Evolutionary conservation across 2,113 vertebrate species (phyloP).

Genomic region (Epinephelus lanceolatus): DNA sequence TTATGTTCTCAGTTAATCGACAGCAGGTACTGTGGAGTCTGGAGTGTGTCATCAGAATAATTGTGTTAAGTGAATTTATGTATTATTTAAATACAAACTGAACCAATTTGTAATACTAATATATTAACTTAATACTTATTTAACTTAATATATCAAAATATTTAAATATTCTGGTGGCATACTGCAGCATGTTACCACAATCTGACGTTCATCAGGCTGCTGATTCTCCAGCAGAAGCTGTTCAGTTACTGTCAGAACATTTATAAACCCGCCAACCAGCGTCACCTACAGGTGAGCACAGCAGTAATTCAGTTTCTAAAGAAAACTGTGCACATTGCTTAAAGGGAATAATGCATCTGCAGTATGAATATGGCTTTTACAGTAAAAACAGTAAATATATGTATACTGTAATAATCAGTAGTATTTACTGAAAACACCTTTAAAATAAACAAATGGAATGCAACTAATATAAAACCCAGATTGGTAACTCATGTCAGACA

Average conservation of each 20-base stretch:
- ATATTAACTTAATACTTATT: no score
- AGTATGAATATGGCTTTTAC: neutral
- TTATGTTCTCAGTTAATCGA: constrained; percentile 4
- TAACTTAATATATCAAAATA: no score
- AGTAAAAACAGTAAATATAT: neutral
- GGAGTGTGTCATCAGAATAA: neutral
- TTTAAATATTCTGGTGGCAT: neutral
- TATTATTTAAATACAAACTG: neutral
- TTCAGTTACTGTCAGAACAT: neutral
- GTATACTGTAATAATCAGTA: neutral
- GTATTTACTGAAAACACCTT: neutral
- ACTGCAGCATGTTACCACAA: neutral
- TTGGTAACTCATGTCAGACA: no score
- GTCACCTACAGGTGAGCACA: neutral
- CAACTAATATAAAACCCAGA: neutral
- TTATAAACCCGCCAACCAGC: neutral
- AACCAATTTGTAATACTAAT: neutral
- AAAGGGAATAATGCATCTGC: neutral
- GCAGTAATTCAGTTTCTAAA: neutral
- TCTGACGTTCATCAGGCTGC: neutral
- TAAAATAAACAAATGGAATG: neutral
- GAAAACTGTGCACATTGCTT: no score
- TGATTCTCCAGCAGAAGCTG: neutral
- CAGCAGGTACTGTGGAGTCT: neutral
- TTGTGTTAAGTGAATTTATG: neutral